Evolutionary conservation across 2,888 invertebrate species (phyloP), one percentile per base, ranked within the genome.

Genomic region (Epistrophella euchroma): DNA sequence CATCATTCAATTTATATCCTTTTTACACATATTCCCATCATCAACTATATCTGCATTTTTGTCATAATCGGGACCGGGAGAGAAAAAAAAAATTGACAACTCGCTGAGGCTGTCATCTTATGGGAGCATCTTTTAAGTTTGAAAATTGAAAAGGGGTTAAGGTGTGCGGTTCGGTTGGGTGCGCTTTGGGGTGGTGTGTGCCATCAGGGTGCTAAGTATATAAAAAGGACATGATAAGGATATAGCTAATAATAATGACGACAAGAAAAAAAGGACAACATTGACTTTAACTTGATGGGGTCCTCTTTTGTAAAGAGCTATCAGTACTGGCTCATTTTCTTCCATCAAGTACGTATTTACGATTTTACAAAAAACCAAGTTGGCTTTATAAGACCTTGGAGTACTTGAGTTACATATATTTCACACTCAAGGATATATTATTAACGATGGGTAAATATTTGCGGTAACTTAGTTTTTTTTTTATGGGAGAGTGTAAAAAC

Each of bases 1-100:
- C 86, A 77, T 86, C 74, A 77, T 78, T 82, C 82, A 82, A 86
- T 82, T 86, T 86, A 86, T 82, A 78, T 78, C 82, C 77, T 70
- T 82, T 77, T 68, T 82, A 66, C 86, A 82, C 86, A 86, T 74
- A 82, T 82, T 78, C 82, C 22, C 37, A 60, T 60, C 58, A 37
- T 22, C 37, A n/a, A 25, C 7, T 79, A 56, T 81, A 86, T 86
- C 86, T 86, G 86, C 86, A 86, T 86, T 82, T 52, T 81, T 73
- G 60, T 68, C 50, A 35, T 72, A 45, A 74, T 68, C 77, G 60
- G 58, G 56, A n/a, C n/a, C n/a, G n/a, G 43, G 0, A 32, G 13
- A 6, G 13, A n/a, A 17, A 47, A 32, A 60, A 60, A 60, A 60
- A 19, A 58, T 50, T 35, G 37, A 60, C 37, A 40, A 37, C 58